A percentile compares a stretch with the other conserved stretches of the same genome.
Conservation (phyloP, 2,797 vertebrate genomes). For the Hylomyscus alleni region DNA sequence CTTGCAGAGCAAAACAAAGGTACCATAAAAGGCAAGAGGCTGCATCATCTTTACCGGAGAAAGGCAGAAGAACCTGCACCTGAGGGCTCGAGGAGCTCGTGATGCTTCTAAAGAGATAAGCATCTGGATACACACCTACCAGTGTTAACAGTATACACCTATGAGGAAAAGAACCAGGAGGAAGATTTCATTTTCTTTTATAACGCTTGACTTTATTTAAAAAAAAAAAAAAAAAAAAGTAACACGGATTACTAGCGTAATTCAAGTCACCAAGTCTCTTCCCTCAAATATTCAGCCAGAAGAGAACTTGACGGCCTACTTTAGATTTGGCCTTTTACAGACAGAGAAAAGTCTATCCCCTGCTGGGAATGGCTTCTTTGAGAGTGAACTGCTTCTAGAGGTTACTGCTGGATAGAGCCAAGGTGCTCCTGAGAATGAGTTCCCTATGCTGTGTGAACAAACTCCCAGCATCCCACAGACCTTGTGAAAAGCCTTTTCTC, state of each 20-base stretch:
- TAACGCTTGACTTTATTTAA: neutral
- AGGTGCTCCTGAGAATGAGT: neutral
- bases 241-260: neutral
- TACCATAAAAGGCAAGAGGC: constrained; percentile 96
- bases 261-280: constrained; percentile 41
- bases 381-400: constrained; percentile 60
- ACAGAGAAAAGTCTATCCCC: neutral
- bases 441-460: neutral
- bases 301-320: constrained; percentile 32
- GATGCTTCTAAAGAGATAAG: constrained; percentile 1
- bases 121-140: neutral
- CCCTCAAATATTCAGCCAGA: constrained; percentile 15
- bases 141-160: neutral
- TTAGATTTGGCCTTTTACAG: constrained; percentile 66
- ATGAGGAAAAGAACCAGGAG: neutral
- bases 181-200: constrained; percentile 6
- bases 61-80: neutral
- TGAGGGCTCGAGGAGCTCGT: rapidly evolving
- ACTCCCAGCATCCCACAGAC: constrained; percentile 15
- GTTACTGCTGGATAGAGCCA: constrained; percentile 3
- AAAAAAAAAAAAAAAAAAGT: neutral
- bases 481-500: constrained; percentile 51
- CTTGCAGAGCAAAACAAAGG: constrained; percentile 87
- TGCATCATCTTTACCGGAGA: constrained; percentile 97
- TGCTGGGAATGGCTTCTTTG: neutral